phyloP scores from a whole-genome alignment of 2,113 vertebrate species.

The Cynocephalus volans region DNA sequence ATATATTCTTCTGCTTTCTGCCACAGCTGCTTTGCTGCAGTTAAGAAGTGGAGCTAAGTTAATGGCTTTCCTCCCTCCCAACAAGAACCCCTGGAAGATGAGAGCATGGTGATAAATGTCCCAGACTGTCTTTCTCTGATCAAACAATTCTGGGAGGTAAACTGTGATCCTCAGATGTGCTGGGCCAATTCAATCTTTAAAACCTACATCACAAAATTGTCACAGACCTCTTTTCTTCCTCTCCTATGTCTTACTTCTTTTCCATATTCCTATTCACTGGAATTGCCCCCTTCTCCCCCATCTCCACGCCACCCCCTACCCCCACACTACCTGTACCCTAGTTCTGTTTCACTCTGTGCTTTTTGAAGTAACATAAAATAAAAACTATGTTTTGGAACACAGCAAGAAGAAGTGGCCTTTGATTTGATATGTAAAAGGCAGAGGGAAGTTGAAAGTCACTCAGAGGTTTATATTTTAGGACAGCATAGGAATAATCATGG shows the following conservation, averaged over 20 bases:
- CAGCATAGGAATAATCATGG: neutral
- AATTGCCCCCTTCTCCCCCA: too few relatives aligned
- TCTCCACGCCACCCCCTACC: too few relatives aligned
- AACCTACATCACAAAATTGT: neutral
- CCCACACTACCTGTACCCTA: neutral
- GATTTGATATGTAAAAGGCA: constrained; percentile 31
- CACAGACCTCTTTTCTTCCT: neutral
- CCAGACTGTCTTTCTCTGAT: neutral
- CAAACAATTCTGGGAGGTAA: neutral
- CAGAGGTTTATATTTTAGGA: constrained; percentile 17
- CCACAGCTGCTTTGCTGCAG: neutral
- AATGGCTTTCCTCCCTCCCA: neutral
- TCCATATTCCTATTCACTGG: neutral
- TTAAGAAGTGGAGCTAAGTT: neutral
- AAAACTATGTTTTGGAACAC: constrained; percentile 13
- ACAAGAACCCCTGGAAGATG: neutral
- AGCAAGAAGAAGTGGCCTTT: neutral
- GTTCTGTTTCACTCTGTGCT: neutral
- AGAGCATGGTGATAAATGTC: neutral
- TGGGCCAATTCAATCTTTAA: neutral
- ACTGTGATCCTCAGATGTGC: neutral
- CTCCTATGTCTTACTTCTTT: neutral
- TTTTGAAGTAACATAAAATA: constrained; percentile 40
- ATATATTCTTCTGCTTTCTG: neutral
- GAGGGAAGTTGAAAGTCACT: neutral